Percentiles rank a stretch among this genome's conserved stretches.
phyloP scores from a whole-genome alignment of 2,888 invertebrate genomes.

The Stenodera caucasica region DNA sequence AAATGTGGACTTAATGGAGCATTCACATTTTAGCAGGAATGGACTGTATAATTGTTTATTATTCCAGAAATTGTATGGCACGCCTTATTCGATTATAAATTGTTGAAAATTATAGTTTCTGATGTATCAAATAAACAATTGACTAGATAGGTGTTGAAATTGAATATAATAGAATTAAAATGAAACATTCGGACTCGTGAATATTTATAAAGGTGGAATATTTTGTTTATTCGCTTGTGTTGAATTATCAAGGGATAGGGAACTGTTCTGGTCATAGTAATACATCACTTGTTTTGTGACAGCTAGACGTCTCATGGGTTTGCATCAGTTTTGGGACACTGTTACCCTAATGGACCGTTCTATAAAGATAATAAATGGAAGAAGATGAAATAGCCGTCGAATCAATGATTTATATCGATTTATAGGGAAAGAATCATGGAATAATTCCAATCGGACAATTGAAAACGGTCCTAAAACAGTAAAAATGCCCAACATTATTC shows the following conservation, averaged over 20 bases:
- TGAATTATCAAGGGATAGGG: slow-evolving; percentile 49
- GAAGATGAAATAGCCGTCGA: slow-evolving; percentile 38
- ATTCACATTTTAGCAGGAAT: too few species aligned
- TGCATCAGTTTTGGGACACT: slow-evolving; percentile 17
- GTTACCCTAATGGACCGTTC: slow-evolving; percentile 45
- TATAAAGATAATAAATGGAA: slow-evolving; percentile 42
- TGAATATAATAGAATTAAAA: too few species aligned
- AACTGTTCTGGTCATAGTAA: slow-evolving; percentile 46
- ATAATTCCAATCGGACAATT: too few species aligned
- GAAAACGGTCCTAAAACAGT: too few species aligned
- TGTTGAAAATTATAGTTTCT: too few species aligned
- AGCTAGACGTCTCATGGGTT: slow-evolving; percentile 33
- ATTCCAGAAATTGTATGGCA: neutral
- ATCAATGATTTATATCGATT: slow-evolving; percentile 17
- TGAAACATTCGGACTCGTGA: too few species aligned
- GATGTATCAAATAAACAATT: too few species aligned
- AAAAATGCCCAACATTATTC: too few species aligned
- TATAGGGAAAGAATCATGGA: too few species aligned
- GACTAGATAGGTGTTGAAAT: too few species aligned
- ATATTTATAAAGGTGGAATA: slow-evolving; percentile 40
- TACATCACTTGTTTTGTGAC: slow-evolving; percentile 49
- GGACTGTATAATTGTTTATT: too few species aligned
- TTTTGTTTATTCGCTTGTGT: slow-evolving; percentile 42
- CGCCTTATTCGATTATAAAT: neutral
- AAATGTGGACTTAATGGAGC: too few species aligned